These are phyloP conservation scores for Ceyx erithaca DNA, from an alignment of 2,797 vertebrate species.

Conservation along the genomic window DNA sequence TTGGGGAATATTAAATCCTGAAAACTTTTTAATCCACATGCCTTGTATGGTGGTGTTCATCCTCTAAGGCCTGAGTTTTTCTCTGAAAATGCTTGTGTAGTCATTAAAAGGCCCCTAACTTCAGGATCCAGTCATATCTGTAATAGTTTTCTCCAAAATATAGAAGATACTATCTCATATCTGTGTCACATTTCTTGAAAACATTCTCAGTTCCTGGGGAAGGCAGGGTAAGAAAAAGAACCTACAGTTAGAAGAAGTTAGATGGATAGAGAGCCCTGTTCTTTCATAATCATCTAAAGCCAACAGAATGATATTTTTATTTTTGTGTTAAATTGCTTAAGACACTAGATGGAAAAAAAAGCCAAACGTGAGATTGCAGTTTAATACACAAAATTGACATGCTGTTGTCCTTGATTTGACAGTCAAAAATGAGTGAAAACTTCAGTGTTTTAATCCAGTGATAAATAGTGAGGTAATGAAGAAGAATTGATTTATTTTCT, in stretches of 20 bases:
- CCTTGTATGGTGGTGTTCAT: neutral
- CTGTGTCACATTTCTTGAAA: neutral
- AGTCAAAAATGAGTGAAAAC: neutral
- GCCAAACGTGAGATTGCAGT: neutral
- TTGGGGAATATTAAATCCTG: neutral
- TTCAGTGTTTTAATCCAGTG: neutral
- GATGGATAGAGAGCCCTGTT: neutral
- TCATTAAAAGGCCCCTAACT: neutral
- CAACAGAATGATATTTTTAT: neutral
- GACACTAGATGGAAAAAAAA: neutral
- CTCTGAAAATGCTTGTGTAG: neutral
- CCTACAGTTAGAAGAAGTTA: neutral
- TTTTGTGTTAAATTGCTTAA: neutral
- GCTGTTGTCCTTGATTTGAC: neutral
- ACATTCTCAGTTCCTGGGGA: neutral
- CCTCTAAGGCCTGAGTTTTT: neutral
- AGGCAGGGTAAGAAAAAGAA: neutral
- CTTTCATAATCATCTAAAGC: neutral
- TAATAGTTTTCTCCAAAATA: neutral
- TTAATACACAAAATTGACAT: neutral
- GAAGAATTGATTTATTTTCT: neutral
- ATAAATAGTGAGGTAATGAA: neutral
- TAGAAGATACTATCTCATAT: neutral
- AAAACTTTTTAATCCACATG: neutral
- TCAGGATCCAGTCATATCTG: neutral